Evolutionary conservation across 2,797 vertebrate species (phyloP), one percentile per base, ranked within the genome.

Genomic region (Cetoscarus ocellatus): DNA sequence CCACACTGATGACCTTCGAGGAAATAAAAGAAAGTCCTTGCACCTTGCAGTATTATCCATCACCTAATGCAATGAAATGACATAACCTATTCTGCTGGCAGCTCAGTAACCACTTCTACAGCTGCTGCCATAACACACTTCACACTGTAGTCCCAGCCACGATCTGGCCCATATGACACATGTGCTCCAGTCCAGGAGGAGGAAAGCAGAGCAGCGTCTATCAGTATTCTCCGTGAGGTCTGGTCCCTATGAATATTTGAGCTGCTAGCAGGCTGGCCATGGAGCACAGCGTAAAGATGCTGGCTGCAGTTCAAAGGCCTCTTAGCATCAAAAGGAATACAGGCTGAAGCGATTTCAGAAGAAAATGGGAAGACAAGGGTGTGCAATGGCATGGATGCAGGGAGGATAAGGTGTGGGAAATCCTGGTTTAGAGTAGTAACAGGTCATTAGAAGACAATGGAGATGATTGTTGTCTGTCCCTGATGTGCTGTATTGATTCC

Each of bases 161-260:
- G 48, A 60, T 70, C 43, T 56, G 63, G 60, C 57, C 59, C 15
- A n/a, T 57, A 65, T 67, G 77, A 79, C 81, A 79, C 71, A 69
- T 63, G 59, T 74, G 70, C 70, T 70, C 49, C 51, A 3, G 0
- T 74, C 50, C 65, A 45, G 47, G 38, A 18, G 66, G 76, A 36
- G 70, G 17, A 18, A 66, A 19, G 68, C 17, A 18, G 67, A 17
- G 68, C 19, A 3, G 57, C 18, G 9, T 57, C 65, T 55, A 89
- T 91, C 87, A 70, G 83, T 88, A 92, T 92, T 88, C 89, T 61
- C 69, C 76, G 78, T 74, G 79, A 87, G 77, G 48, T 59, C 53
- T 56, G 67, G 52, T 63, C 55, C 61, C 74, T 64, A 87, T 93
- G 89, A 93, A 93, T 93, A 90, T 90, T 86, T 91, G 84, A 92